Conservation (phyloP, 2,888 invertebrate genomes). For the Zele albiditarsus region DNA sequence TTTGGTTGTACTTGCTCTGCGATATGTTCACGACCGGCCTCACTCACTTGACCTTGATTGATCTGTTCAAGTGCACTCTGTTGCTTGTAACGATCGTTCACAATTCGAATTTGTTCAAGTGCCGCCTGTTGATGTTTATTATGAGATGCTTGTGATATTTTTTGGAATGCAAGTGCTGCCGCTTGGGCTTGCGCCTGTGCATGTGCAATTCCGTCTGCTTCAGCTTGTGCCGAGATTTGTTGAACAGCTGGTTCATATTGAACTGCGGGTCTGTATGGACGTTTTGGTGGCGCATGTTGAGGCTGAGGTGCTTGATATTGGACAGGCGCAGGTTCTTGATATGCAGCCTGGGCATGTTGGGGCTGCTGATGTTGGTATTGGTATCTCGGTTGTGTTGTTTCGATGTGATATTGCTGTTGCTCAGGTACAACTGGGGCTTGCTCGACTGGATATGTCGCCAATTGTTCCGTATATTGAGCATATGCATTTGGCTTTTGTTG, state of each 20-base stretch:
- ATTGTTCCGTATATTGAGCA: conserved; percentile 58
- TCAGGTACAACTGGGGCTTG: conserved; percentile 46
- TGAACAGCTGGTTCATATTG: conserved; percentile 52
- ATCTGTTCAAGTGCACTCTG: conserved; percentile 68
- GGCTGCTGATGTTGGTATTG: conserved; percentile 46
- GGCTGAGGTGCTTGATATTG: conserved; percentile 47
- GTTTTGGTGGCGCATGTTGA: conserved; percentile 49
- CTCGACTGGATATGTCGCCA: conserved; percentile 56
- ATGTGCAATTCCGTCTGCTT: conserved; percentile 51
- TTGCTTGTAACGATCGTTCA: conserved; percentile 63
- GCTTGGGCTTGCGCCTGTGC: conserved; percentile 67
- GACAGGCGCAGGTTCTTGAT: conserved; percentile 23
- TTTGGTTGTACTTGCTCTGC: conserved; percentile 62
- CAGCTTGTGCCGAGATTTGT: conserved; percentile 52
- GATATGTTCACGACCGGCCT: conserved; percentile 65
- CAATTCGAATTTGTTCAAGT: conserved; percentile 65
- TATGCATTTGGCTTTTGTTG: conserved; percentile 53
- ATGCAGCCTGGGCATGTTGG: conserved; percentile 33
- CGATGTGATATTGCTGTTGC: conserved; percentile 66
- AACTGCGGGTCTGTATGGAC: conserved; percentile 57
- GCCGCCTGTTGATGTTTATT: conserved; percentile 65
- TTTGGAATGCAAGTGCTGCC: conserved; percentile 67
- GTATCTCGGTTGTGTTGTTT: conserved; percentile 63
- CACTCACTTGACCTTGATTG: conserved; percentile 66
- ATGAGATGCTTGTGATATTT: conserved; percentile 65